Evolutionary conservation across 2,113 vertebrate species (phyloP), one percentile per base, ranked within the genome.

Genomic region (Scomber colias): DNA sequence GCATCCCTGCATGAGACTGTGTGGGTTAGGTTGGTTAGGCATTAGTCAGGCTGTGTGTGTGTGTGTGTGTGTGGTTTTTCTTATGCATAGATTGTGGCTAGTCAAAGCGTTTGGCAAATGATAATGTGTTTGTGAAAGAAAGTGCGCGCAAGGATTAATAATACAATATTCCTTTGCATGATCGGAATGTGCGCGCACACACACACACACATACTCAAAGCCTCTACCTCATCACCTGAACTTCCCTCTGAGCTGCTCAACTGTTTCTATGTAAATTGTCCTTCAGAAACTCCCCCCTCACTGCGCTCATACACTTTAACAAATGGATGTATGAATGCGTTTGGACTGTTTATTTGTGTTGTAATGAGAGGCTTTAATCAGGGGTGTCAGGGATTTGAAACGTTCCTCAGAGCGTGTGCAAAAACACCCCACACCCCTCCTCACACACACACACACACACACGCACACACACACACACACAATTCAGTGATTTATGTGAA

Each of bases 321-420:
- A 89, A 91, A 92, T 87, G 79, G 75, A 69, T 70, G 62, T 63
- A 31, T 85, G 85, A 86, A 91, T 86, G 64, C 57, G 12, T 81
- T 74, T 71, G 53, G 92, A 87, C 81, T 90, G 86, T 92, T 92
- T 92, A 91, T 91, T 91, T 92, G 86, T 87, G 85, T 87, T 87
- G 66, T 90, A 94, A 94, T 90, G 89, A 92, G 86, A 81, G 82
- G 85, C 88, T 92, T 94, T 91, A 90, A 92, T 93, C 90, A 90
- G 89, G 11, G 75, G 66, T 87, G 87, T 90, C 88, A 89, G 50
- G 79, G 54, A 85, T 90, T 85, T 89, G 68, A 90, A 86, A 81
- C 50, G 59, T 87, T 90, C 50, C 56, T 89, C 78, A 63, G 71
- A 81, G 88, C 40, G 63, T 71, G 82, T 79, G 77, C 57, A 51